Conservation (phyloP, 2,113 vertebrate species). For the Globicephala melas region DNA sequence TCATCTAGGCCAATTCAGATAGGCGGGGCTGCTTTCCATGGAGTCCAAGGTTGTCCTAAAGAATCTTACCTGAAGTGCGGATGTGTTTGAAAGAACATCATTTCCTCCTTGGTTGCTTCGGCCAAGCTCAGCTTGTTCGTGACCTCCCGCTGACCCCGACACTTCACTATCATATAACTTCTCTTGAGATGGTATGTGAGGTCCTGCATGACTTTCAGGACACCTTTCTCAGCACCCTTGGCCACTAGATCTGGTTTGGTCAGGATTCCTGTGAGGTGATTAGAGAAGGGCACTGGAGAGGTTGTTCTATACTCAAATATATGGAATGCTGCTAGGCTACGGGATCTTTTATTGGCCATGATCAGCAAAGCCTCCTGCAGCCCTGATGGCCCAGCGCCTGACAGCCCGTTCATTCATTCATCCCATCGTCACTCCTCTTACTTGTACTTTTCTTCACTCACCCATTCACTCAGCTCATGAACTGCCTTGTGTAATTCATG, state of each 20-base stretch:
- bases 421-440: no score
- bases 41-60: neutral
- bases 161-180: constrained; percentile 89
- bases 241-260: constrained; percentile 90
- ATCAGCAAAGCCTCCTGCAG: neutral
- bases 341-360: neutral
- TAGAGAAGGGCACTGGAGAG: neutral
- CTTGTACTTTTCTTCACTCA: neutral
- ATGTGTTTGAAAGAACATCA: constrained; percentile 83
- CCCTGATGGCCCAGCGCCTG: fast-evolving
- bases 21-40: neutral
- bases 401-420: fast-evolving
- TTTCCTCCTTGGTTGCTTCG: constrained; percentile 83
- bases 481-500: neutral
- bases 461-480: neutral
- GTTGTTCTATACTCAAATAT: neutral
- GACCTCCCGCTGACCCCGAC: constrained; percentile 82
- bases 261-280: constrained; percentile 82
- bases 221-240: constrained; percentile 80
- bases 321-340: fast-evolving
- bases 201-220: constrained; percentile 82
- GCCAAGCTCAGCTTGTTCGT: constrained; percentile 78
- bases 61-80: constrained; percentile 76
- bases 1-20: neutral
- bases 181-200: constrained; percentile 83